A percentile compares a stretch with the other conserved stretches of the same genome.
These are phyloP conservation scores for Lordiphosa collinella DNA, from an alignment of 1,140 invertebrate species.

Conservation along the genomic window DNA sequence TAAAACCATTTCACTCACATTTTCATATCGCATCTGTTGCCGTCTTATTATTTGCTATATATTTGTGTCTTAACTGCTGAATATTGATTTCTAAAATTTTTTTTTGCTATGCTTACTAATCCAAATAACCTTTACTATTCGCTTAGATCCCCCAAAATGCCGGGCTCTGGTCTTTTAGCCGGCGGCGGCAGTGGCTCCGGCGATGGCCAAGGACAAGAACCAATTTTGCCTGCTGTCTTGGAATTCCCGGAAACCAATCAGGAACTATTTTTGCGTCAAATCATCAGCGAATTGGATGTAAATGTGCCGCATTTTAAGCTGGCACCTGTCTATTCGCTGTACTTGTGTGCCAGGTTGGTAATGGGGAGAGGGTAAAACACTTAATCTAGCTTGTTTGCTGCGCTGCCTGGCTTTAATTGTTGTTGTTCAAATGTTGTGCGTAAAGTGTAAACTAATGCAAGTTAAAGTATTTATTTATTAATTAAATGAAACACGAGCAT, in stretches of 20 bases:
- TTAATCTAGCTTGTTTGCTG: conserved; percentile 11
- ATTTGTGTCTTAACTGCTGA: conserved; percentile 24
- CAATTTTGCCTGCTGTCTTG: conserved; percentile 95
- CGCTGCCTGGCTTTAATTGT: conserved; percentile 21
- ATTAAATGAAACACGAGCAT: too few relatives aligned
- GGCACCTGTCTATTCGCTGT: conserved; percentile 96
- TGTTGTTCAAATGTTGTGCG: background rate
- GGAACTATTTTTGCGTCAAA: conserved; percentile 92
- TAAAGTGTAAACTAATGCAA: too few relatives aligned
- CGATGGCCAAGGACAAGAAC: conserved; percentile 85
- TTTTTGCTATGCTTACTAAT: background rate
- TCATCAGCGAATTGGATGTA: conserved; percentile 93
- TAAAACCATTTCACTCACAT: conserved; percentile 4
- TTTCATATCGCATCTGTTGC: conserved; percentile 19
- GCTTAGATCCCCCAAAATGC: conserved; percentile 65
- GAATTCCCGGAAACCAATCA: conserved; percentile 97
- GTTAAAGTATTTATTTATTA: too few relatives aligned
- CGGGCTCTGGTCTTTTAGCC: conserved; percentile 46
- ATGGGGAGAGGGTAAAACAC: too few relatives aligned
- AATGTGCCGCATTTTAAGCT: conserved; percentile 91
- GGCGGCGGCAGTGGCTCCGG: conserved; percentile 55
- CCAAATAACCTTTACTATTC: background rate
- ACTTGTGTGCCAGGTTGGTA: conserved; percentile 89
- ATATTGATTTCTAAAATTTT: background rate
- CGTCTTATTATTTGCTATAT: conserved; percentile 14